Conservation (phyloP, 2,888 invertebrate genomes). For the Tachystola acroxantha region DNA sequence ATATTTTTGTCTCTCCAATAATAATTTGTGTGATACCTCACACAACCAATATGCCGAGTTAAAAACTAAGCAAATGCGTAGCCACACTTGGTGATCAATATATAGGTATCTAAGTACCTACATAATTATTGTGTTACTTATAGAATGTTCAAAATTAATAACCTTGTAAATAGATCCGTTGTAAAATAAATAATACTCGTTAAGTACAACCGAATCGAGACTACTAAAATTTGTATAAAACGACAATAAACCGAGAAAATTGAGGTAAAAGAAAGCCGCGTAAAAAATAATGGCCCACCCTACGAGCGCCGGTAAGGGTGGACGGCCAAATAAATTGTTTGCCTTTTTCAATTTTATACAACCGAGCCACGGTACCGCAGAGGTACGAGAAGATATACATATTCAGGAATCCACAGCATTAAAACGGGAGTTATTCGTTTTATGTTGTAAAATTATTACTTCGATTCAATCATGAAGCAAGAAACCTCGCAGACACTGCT, state of each 20-base stretch:
- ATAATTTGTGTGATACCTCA: no score
- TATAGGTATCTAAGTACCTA: no score
- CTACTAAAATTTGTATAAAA: constrained; percentile 62
- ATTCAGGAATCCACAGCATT: constrained; percentile 11
- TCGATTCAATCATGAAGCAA: neutral
- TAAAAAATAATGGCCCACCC: constrained; percentile 70
- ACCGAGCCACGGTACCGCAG: constrained; percentile 22
- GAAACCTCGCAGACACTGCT: no score
- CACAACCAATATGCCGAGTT: no score
- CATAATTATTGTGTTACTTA: no score
- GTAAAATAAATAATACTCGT: constrained; percentile 8
- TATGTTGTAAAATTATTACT: constrained; percentile 3
- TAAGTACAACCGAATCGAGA: constrained; percentile 9
- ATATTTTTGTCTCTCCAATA: no score
- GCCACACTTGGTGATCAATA: no score
- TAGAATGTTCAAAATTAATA: no score
- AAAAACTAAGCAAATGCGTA: no score
- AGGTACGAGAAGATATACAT: constrained; percentile 15
- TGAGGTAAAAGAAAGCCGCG: constrained; percentile 57
- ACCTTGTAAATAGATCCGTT: neutral
- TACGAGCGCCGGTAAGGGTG: constrained; percentile 41
- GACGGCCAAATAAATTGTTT: constrained; percentile 65
- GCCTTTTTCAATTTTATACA: constrained; percentile 61
- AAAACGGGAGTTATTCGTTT: constrained; percentile 10
- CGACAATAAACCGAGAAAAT: constrained; percentile 58